Evolutionary conservation across 2,113 vertebrate species (phyloP).

Genomic region (Monopterus albus): DNA sequence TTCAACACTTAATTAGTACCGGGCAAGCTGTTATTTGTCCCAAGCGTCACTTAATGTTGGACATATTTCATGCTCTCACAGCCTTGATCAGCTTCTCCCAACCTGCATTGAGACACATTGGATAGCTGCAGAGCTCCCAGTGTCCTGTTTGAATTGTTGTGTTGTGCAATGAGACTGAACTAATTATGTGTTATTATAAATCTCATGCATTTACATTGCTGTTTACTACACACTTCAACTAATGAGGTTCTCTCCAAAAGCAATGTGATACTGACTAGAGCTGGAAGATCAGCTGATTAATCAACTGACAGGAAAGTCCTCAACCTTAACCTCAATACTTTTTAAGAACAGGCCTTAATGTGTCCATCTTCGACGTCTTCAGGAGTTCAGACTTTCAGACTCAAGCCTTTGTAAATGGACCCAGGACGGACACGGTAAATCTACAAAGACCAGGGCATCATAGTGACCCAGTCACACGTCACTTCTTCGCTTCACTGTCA

Average conservation of each 20-base stretch:
- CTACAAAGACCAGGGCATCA: too few relatives aligned
- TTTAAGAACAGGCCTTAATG: background rate
- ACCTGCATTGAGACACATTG: constrained; percentile 26
- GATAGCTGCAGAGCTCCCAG: constrained; percentile 23
- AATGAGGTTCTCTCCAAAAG: constrained; percentile 22
- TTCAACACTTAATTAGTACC: constrained; percentile 57
- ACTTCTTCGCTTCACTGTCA: too few relatives aligned
- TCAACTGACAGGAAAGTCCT: background rate
- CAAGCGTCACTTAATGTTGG: constrained; percentile 53
- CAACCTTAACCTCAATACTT: background rate
- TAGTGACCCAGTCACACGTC: too few relatives aligned
- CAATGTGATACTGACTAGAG: background rate
- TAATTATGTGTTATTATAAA: constrained; percentile 51
- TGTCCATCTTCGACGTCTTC: too few relatives aligned
- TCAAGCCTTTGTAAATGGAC: too few relatives aligned
- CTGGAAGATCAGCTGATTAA: background rate
- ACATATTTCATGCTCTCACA: constrained; percentile 48
- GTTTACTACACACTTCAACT: constrained; percentile 32
- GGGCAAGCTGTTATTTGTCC: constrained; percentile 63
- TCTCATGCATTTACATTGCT: constrained; percentile 64
- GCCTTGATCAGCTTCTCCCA: constrained; percentile 45
- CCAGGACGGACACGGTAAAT: too few relatives aligned
- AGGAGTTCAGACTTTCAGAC: too few relatives aligned
- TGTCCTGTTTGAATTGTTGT: constrained; percentile 25
- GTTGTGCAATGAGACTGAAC: constrained; percentile 51